phyloP scores from a whole-genome alignment of 2,888 invertebrate genomes.

The Onchidella celtica region DNA sequence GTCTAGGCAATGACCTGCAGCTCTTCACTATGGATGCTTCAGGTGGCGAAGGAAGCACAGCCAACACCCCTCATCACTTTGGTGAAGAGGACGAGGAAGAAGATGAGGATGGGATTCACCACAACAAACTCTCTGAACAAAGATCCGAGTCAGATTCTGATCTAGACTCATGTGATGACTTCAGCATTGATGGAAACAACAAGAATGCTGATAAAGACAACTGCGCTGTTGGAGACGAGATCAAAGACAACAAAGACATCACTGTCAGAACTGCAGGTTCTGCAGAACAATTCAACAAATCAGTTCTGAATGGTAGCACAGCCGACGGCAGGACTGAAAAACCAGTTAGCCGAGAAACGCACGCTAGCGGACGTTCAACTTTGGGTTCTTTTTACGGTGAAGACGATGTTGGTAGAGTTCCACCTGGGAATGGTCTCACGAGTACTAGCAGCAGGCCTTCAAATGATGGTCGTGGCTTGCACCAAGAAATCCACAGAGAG shows the following conservation, averaged over 20 bases:
- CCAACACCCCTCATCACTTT: no score
- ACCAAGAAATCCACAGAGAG: not conserved
- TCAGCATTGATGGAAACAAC: not conserved
- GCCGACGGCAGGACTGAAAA: not conserved
- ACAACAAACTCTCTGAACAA: not conserved
- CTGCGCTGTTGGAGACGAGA: slow-evolving; percentile 17
- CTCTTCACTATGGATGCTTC: not conserved
- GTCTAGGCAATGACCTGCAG: not conserved
- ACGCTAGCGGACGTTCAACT: not conserved
- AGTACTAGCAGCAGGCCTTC: not conserved
- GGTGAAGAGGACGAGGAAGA: no score
- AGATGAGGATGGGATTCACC: not conserved
- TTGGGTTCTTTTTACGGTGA: not conserved
- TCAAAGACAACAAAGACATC: not conserved
- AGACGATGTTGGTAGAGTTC: not conserved
- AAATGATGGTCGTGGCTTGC: not conserved
- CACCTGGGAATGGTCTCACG: not conserved
- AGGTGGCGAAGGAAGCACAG: not conserved
- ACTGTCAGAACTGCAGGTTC: not conserved
- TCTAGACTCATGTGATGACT: not conserved
- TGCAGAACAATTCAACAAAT: not conserved
- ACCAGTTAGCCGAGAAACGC: not conserved
- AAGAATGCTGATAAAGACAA: not conserved
- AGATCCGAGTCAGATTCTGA: not conserved
- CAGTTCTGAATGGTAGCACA: not conserved